Conservation (phyloP, 1,140 invertebrate genomes). For the Anoplolepis gracilipes region DNA sequence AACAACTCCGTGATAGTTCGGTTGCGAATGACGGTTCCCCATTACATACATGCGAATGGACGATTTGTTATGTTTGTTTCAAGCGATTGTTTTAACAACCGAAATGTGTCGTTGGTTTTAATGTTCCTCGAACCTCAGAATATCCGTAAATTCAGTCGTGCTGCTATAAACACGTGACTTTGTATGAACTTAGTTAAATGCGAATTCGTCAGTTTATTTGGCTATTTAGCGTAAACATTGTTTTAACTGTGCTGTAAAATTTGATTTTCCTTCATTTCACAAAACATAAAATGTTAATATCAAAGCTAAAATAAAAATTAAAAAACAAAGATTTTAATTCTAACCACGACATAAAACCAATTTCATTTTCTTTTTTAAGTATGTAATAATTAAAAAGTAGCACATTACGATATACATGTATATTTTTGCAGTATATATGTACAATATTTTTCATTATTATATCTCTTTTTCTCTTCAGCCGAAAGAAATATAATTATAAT, state of each 20-base stretch:
- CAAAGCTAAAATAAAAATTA: neutral
- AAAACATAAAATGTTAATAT: neutral
- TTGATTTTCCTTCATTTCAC: neutral
- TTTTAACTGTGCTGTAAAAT: neutral
- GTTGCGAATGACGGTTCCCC: constrained; percentile 32
- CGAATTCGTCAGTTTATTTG: neutral
- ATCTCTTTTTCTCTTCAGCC: no score
- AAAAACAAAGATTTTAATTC: neutral
- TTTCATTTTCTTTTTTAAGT: neutral
- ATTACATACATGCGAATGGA: constrained; percentile 29
- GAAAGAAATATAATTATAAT: neutral
- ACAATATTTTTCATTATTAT: no score
- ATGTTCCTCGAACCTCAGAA: neutral
- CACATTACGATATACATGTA: no score
- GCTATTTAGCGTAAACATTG: neutral
- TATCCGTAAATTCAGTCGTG: constrained; percentile 6
- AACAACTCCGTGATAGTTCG: constrained; percentile 30
- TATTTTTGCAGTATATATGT: no score
- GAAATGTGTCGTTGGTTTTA: constrained; percentile 36
- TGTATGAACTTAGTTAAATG: constrained; percentile 1
- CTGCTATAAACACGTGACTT: neutral
- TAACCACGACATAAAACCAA: neutral
- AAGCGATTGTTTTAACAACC: constrained; percentile 17
- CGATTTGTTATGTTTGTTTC: constrained; percentile 35
- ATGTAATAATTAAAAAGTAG: no score